phyloP scores from a whole-genome alignment of 2,888 invertebrate genomes.

The Heteromyza rotundicornis region DNA sequence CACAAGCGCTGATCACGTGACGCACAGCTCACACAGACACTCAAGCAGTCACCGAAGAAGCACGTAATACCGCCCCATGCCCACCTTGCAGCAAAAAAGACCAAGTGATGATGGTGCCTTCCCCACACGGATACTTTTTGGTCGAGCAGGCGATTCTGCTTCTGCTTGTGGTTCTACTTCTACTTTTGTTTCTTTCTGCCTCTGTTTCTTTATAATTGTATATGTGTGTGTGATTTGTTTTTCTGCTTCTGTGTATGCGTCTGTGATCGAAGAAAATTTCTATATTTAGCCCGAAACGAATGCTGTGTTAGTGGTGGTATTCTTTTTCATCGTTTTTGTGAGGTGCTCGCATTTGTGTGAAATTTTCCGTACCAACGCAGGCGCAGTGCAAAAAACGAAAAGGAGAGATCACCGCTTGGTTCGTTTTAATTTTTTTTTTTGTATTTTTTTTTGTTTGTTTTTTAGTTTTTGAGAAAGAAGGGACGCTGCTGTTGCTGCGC shows the following conservation, averaged over 20 bases:
- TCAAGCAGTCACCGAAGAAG: neutral
- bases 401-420: neutral
- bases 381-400: constrained; percentile 12
- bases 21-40: constrained; percentile 18
- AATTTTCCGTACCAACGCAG: constrained; percentile 1
- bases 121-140: no score
- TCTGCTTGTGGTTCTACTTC: no score
- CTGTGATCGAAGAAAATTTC: constrained; percentile 23
- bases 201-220: no score
- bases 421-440: no score
- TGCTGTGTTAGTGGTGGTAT: constrained; percentile 17
- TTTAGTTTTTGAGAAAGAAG: no score
- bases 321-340: neutral
- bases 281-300: constrained; percentile 52
- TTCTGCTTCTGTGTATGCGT: constrained; percentile 2
- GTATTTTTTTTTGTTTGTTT: no score
- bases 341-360: neutral
- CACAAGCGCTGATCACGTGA: neutral
- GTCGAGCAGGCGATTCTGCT: no score
- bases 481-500: constrained; percentile 10
- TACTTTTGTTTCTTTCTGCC: no score
- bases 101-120: no score
- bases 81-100: no score
- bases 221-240: neutral
- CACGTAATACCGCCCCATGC: neutral